phyloP scores from a whole-genome alignment of 2,113 vertebrate genomes.

The Apus apus region DNA sequence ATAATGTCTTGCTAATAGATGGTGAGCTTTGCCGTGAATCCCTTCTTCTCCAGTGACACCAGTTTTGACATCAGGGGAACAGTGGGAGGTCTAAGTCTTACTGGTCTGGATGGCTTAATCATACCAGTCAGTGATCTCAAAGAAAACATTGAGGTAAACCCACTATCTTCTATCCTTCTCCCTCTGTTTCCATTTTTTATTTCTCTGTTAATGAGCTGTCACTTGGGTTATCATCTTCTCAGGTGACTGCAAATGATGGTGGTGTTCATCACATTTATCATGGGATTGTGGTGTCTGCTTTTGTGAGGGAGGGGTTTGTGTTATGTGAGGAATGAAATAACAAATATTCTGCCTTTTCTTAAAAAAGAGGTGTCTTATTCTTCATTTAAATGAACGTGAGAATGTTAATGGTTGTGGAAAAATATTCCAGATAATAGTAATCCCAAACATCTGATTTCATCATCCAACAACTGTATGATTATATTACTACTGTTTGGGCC shows the following conservation, averaged over 20 bases:
- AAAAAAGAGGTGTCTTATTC: background rate
- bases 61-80: constrained; percentile 80
- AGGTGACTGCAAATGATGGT: background rate
- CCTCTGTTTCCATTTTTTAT: background rate
- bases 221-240: background rate
- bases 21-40: constrained; percentile 89
- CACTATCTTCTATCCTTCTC: background rate
- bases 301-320: background rate
- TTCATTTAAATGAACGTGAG: background rate
- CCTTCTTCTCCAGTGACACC: constrained; percentile 77
- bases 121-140: constrained; percentile 84
- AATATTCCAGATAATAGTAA: background rate
- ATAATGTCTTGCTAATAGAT: constrained; percentile 76
- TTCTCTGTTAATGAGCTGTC: background rate
- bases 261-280: background rate
- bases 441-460: background rate
- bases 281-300: background rate
- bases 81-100: constrained; percentile 86
- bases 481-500: background rate
- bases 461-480: background rate
- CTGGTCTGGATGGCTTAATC: constrained; percentile 76
- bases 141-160: constrained; percentile 86
- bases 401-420: background rate
- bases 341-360: background rate
- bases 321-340: background rate